Evolutionary conservation across 1,140 invertebrate genomes (phyloP).

Genomic region (Drosophila dunni): DNA sequence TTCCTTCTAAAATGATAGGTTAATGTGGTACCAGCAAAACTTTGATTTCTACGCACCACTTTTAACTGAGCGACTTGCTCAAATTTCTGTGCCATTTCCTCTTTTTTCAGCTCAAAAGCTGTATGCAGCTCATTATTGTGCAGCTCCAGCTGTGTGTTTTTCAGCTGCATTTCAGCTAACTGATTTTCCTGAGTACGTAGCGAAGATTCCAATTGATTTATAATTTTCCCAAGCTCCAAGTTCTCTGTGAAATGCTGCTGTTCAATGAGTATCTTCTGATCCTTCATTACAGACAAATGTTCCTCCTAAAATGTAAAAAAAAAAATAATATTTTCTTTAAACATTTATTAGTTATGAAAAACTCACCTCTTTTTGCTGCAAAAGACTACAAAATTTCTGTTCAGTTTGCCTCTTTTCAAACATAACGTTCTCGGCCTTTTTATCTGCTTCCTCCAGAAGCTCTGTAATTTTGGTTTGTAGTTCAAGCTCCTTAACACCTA

Average conservation of each 20-base stretch:
- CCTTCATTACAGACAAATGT: background rate
- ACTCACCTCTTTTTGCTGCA: background rate
- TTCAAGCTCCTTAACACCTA: background rate
- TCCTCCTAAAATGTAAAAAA: background rate
- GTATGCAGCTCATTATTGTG: background rate
- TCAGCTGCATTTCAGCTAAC: background rate
- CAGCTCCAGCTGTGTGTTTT: background rate
- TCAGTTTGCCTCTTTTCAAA: background rate
- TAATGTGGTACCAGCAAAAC: no score
- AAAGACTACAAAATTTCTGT: background rate
- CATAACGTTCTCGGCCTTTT: background rate
- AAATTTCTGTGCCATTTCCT: background rate
- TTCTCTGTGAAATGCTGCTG: background rate
- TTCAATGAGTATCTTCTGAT: background rate
- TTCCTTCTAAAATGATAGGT: background rate
- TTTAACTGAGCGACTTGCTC: background rate
- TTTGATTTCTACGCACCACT: background rate
- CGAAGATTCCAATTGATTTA: background rate
- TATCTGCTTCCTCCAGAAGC: background rate
- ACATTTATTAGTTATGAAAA: background rate
- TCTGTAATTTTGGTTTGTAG: background rate
- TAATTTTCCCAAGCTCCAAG: background rate
- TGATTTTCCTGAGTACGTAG: background rate
- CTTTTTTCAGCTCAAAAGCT: background rate
- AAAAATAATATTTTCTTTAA: background rate